Evolutionary conservation across 2,797 vertebrate genomes (phyloP), one percentile per base, ranked within the genome.

Genomic region (Diceros bicornis): DNA sequence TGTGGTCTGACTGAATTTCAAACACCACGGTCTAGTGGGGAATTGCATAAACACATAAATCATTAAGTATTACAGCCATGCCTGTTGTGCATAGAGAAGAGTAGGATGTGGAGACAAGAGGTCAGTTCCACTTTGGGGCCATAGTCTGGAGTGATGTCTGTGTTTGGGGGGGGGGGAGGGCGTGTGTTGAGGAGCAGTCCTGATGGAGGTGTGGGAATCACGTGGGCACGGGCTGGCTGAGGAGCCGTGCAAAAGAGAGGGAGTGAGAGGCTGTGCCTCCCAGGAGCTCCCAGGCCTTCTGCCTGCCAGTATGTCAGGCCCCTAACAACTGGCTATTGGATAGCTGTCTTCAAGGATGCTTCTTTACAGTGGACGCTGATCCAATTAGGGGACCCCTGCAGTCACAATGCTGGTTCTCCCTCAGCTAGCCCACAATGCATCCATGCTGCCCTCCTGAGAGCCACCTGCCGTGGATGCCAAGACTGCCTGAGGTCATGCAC

Each of bases 141-240:
- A 12, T 17, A 6, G 44, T 5, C 27, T 11, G 4, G 10, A 11
- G 20, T 17, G 4, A 29, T 6, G 27, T 1, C 1, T 3, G 9
- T 41, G 41, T 41, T 41, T 41, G 41, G 41, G 41, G 41, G 41
- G 41, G 41, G 41, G 41, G 41, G 41, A 41, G 41, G 71, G 27
- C 37, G 18, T 20, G 34, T 23, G 68, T 4, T 3, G 68, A 41
- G 72, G 44, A 52, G 50, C 50, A 52, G 50, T 52, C 50, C 50
- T 4, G 50, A 13, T 29, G 27, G 27, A 50, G 8, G 72, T 6
- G 29, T 75, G 44, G 44, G 29, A 18, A 10, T 34, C 20, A 3
- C 16, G 72, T 18, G 17, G 27, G 17, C 44, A 18, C 0, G 14
- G 16, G 72, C 72, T 32, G 72, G 6, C 72, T 1, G 72, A 29